These are phyloP conservation scores for Cydia pomonella DNA, from an alignment of 1,140 invertebrate species.

Conservation along the genomic window DNA sequence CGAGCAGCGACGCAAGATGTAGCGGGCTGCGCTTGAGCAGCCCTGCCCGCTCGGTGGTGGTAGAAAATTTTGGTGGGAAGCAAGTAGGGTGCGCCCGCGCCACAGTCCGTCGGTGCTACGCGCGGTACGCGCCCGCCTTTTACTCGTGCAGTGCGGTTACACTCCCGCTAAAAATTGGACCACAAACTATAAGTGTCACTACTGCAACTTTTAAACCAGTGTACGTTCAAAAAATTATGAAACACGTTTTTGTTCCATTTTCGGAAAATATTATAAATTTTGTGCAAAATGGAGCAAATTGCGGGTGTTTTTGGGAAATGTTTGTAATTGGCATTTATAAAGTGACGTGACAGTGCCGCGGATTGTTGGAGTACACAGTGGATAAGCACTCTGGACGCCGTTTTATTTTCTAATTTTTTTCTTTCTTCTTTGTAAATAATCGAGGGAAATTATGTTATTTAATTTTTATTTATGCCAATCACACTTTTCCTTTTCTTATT, in stretches of 20 bases:
- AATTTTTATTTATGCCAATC: slow-evolving; percentile 76
- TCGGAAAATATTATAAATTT: slow-evolving; percentile 42
- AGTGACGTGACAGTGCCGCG: slow-evolving; percentile 70
- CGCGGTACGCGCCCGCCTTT: slow-evolving; percentile 65
- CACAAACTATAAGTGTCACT: slow-evolving; percentile 49
- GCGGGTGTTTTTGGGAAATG: slow-evolving; percentile 55
- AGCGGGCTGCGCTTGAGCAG: slow-evolving; percentile 49
- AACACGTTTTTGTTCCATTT: slow-evolving; percentile 43
- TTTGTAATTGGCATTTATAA: slow-evolving; percentile 77
- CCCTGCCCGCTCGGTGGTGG: slow-evolving; percentile 59
- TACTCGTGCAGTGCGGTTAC: slow-evolving; percentile 59
- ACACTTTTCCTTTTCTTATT: slow-evolving; percentile 64
- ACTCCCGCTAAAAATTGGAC: slow-evolving; percentile 36
- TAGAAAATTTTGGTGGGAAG: slow-evolving; percentile 75
- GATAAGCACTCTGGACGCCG: slow-evolving; percentile 58
- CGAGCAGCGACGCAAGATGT: slow-evolving; percentile 23
- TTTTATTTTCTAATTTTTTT: slow-evolving; percentile 47
- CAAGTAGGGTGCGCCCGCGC: slow-evolving; percentile 77
- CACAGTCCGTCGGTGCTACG: slow-evolving; percentile 63
- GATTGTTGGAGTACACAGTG: slow-evolving; percentile 57
- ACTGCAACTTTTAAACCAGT: slow-evolving; percentile 50
- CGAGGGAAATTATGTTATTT: slow-evolving; percentile 51
- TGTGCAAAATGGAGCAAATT: slow-evolving; percentile 34
- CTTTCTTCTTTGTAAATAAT: slow-evolving; percentile 63
- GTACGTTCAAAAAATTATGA: slow-evolving; percentile 57